Evolutionary conservation across 2,113 vertebrate species (phyloP).

Genomic region (Polyodon spathula): DNA sequence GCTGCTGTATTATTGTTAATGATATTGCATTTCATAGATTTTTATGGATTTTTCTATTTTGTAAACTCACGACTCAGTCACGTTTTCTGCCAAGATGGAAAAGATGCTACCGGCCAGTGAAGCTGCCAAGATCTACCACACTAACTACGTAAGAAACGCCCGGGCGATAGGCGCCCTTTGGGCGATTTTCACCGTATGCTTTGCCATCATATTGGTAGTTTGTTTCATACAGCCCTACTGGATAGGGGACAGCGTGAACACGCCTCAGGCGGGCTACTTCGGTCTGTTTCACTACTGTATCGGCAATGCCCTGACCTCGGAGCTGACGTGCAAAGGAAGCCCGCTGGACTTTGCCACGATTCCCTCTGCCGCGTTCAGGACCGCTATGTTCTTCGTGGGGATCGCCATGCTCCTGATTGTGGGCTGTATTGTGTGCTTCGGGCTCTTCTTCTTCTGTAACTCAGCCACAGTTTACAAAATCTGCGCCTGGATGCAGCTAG

Average conservation of each 20-base stretch:
- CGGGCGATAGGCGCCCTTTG: conserved; percentile 88
- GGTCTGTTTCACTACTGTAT: conserved; percentile 95
- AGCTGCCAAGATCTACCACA: conserved; percentile 90
- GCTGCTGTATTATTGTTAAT: too few species aligned
- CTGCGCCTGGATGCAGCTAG: conserved; percentile 96
- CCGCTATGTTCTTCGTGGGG: conserved; percentile 94
- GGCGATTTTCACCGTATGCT: conserved; percentile 91
- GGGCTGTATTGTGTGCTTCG: conserved; percentile 85
- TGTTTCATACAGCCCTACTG: conserved; percentile 97
- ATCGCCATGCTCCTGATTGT: conserved; percentile 87
- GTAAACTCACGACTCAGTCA: background rate
- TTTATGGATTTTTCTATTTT: background rate
- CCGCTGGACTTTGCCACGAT: conserved; percentile 89
- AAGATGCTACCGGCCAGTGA: conserved; percentile 88
- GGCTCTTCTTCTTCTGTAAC: conserved; percentile 94
- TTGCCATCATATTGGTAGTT: conserved; percentile 84
- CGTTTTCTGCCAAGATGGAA: conserved; percentile 45
- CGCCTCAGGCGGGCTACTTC: conserved; percentile 91
- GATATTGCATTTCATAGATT: too few species aligned
- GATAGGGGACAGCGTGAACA: conserved; percentile 95
- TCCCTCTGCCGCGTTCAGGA: conserved; percentile 93
- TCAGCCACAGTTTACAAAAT: conserved; percentile 93
- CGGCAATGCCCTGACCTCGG: conserved; percentile 83
- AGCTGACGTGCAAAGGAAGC: conserved; percentile 92
- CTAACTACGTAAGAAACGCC: conserved; percentile 88